phyloP scores from a whole-genome alignment of 2,888 invertebrate genomes.

The Phaedon cochleariae region DNA sequence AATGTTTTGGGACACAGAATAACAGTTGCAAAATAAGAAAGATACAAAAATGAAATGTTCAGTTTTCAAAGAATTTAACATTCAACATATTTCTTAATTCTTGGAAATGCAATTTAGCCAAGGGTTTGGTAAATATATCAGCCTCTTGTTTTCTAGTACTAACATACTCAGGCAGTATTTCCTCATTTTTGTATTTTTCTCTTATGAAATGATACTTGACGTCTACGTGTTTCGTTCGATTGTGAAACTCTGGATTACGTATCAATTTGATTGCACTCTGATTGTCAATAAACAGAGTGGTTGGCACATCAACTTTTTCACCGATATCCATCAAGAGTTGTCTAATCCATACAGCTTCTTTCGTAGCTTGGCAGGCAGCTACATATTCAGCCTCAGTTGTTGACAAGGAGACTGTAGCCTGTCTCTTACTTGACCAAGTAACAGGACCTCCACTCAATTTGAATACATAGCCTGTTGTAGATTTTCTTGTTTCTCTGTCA shows the following conservation, averaged over 20 bases:
- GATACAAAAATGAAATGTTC: neutral
- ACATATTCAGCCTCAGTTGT: slow-evolving; percentile 47
- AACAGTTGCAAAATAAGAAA: no score
- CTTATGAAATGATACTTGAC: slow-evolving; percentile 16
- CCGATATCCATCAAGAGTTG: slow-evolving; percentile 11
- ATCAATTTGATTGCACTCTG: slow-evolving; percentile 14
- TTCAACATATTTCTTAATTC: neutral
- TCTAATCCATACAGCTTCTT: slow-evolving; percentile 38
- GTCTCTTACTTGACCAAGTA: slow-evolving; percentile 17
- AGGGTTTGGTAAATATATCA: slow-evolving; percentile 11
- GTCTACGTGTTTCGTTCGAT: slow-evolving; percentile 20
- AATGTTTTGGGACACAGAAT: neutral
- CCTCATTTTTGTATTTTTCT: slow-evolving; percentile 5
- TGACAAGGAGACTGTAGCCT: slow-evolving; percentile 32
- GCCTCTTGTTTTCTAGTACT: slow-evolving; percentile 11
- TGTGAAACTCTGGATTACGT: slow-evolving; percentile 16
- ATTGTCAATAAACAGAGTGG: slow-evolving; percentile 17
- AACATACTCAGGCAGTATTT: slow-evolving; percentile 4
- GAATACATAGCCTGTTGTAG: slow-evolving; percentile 42
- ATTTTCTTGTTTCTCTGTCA: slow-evolving; percentile 33
- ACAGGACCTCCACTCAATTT: slow-evolving; percentile 35
- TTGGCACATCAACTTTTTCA: slow-evolving; percentile 16
- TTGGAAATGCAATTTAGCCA: neutral
- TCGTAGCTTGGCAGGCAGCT: slow-evolving; percentile 36
- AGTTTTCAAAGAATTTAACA: neutral